These are phyloP conservation scores for Rhodophaea formosa DNA, from an alignment of 2,888 invertebrate genomes.

Conservation along the genomic window DNA sequence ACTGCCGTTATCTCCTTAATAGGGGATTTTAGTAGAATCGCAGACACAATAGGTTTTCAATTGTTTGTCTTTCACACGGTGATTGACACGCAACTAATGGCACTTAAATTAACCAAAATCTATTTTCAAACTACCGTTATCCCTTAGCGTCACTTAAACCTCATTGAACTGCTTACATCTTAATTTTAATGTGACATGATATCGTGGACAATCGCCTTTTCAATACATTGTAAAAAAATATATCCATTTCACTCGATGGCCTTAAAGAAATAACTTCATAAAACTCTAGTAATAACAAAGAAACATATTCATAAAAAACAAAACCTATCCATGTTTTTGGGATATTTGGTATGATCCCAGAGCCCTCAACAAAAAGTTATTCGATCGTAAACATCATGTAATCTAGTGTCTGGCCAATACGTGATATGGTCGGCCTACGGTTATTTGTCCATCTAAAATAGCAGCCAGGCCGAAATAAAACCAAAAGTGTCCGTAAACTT, in stretches of 20 bases:
- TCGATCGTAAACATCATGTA: slow-evolving; percentile 7
- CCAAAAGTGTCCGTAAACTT: slow-evolving; percentile 12
- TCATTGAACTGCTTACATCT: too few relatives aligned
- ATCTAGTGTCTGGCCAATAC: slow-evolving; percentile 6
- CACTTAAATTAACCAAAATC: too few relatives aligned
- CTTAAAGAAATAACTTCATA: background rate
- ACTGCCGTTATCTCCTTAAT: too few relatives aligned
- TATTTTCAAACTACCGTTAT: too few relatives aligned
- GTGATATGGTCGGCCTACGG: slow-evolving; percentile 1
- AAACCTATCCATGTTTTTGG: background rate
- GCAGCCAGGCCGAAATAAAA: background rate
- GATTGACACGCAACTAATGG: too few relatives aligned
- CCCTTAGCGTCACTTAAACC: too few relatives aligned
- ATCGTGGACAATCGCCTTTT: too few relatives aligned
- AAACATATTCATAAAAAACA: background rate
- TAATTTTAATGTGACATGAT: too few relatives aligned
- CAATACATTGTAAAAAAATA: too few relatives aligned
- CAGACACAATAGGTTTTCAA: too few relatives aligned
- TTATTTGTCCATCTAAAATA: slow-evolving; percentile 9
- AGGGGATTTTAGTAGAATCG: too few relatives aligned
- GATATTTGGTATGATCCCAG: background rate
- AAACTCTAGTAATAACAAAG: background rate
- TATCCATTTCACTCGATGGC: background rate
- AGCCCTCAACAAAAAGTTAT: background rate
- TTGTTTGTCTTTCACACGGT: too few relatives aligned